Percentiles rank a stretch among this genome's conserved stretches.
These are phyloP conservation scores for Yponomeuta malinellus DNA, from an alignment of 2,888 invertebrate species.

Conservation along the genomic window DNA sequence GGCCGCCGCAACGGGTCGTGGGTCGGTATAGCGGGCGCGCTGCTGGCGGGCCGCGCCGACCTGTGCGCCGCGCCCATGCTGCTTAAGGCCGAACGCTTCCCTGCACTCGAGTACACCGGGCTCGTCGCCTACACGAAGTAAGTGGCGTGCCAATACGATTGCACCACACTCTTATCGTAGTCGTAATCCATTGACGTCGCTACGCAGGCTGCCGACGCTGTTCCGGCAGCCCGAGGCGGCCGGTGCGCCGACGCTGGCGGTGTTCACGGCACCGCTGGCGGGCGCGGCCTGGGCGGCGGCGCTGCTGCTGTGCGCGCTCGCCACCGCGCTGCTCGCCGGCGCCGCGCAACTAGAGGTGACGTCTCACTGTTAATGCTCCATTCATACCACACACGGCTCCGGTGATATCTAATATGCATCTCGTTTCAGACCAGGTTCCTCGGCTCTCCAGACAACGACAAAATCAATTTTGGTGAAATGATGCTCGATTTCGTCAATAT, in stretches of 20 bases:
- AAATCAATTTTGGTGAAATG: background rate
- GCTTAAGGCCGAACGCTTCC: constrained; percentile 3
- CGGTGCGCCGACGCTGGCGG: background rate
- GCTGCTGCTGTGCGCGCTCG: background rate
- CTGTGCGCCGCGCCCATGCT: constrained; percentile 8
- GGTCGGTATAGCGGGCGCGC: constrained; percentile 10
- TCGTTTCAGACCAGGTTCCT: background rate
- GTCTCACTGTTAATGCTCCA: background rate
- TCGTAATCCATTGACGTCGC: background rate
- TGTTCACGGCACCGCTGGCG: constrained; percentile 4
- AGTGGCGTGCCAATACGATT: background rate
- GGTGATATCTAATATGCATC: too few species aligned
- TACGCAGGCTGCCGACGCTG: constrained; percentile 7
- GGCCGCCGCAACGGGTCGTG: constrained; percentile 13
- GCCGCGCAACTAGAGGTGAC: background rate
- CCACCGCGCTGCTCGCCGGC: background rate
- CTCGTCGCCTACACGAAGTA: background rate
- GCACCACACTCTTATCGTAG: background rate
- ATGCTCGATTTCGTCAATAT: constrained; percentile 7
- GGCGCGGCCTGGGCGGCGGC: constrained; percentile 10
- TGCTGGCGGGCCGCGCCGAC: constrained; percentile 5
- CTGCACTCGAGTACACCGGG: background rate
- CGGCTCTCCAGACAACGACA: background rate
- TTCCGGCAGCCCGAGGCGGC: constrained; percentile 10
- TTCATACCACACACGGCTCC: too few species aligned